Base-by-base conservation (phyloP, 1,140 invertebrate genomes). In the Samia ricini region DNA sequence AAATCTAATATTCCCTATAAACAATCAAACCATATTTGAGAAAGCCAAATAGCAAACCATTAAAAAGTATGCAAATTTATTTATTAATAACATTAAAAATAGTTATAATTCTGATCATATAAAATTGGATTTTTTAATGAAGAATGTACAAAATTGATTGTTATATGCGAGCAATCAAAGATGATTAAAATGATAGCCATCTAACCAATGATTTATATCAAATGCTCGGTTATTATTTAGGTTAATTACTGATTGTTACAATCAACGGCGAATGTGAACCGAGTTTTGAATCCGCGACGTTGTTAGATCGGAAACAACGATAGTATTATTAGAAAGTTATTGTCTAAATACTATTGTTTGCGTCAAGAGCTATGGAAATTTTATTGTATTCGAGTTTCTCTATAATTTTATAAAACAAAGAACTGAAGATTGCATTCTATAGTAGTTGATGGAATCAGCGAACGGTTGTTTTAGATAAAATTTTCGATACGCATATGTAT, bases 241-340 rank as follows among this genome's bases (percentile, higher is more conserved):
- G 66, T 57, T 68, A 63, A 68, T 68, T 68, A 57, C 51, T 52
- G 20, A 63, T 67, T 63, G 65, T 68, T 60, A 10, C 33, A 49
- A 26, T 50, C 55, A 56, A 63, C 57, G 50, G 52, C 52, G 52
- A 42, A 42, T 42, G 33, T 42, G 33, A 42, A 42, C 12, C 33
- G 4, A 42, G 33, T 12, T 24, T 24, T 4, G 7, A 22, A 55
- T 55, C 4, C 21, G 24, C 52, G n/a, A 55, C 18, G 3, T 18
- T 49, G n/a, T 24, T 24, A 42, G 33, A 55, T 55, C 5, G 52
- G 22, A 55, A 55, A 55, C 24, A 24, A 24, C 15, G 22, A 23
- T 55, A 21, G 21, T 55, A 23, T n/a, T 55, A 24, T 55, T 55
- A 55, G 52, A 55, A 55, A 55, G 52, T 55, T 42, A 42, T 42